These are phyloP conservation scores for Pomacea maculata DNA, from an alignment of 1,140 invertebrate species.

Conservation along the genomic window DNA sequence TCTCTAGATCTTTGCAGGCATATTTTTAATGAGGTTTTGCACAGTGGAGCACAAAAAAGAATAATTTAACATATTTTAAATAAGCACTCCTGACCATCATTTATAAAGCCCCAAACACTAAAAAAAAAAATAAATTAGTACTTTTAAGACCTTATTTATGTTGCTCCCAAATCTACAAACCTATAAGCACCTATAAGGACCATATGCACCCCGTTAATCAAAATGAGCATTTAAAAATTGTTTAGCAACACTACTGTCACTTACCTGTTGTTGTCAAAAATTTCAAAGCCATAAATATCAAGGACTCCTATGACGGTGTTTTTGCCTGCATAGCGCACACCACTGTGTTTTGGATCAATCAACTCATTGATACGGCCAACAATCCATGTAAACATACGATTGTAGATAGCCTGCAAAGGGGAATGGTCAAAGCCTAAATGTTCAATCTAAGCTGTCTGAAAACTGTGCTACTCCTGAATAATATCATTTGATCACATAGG, in stretches of 20 bases:
- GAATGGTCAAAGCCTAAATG: no score
- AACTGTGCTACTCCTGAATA: no score
- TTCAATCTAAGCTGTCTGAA: no score
- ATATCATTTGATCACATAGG: no score
- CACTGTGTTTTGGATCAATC: conserved; percentile 68
- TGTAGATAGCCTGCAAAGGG: conserved; percentile 81
- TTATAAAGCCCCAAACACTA: no score
- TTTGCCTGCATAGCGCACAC: conserved; percentile 68
- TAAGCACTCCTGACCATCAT: no score
- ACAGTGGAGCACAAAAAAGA: no score
- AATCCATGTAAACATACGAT: conserved; percentile 91
- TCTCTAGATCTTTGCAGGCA: no score
- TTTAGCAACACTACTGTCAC: background rate
- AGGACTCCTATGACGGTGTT: conserved; percentile 93
- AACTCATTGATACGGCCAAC: conserved; percentile 88
- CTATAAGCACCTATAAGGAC: background rate
- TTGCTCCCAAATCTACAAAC: background rate
- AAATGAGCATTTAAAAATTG: background rate
- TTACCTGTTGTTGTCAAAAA: conserved; percentile 87
- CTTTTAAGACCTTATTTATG: no score
- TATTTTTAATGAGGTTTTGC: no score
- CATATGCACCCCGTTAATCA: background rate
- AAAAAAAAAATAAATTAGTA: no score
- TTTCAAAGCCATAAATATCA: conserved; percentile 98
- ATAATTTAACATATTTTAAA: no score